Evolutionary conservation across 2,797 vertebrate species (phyloP), one percentile per base, ranked within the genome.

Genomic region (Neosilurus mollespiculum): DNA sequence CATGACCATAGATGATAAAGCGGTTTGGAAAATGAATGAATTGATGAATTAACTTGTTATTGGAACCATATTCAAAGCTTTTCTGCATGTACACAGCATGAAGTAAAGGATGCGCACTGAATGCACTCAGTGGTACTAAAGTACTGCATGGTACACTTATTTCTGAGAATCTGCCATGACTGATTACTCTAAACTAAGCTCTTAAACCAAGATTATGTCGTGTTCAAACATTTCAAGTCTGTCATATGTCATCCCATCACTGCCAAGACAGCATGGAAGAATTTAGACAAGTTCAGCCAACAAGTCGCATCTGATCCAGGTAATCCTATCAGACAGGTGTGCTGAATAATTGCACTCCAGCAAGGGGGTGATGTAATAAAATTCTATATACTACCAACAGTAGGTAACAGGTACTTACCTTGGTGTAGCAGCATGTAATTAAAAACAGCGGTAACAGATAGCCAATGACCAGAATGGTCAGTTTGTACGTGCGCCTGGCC

Each of bases 361-460:
- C 10, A 37, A n/a, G n/a, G 9, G 26, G 18, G 72, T 22, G 22
- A 14, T 58, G 72, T 16, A 58, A 22, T 34, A 61, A 77, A 62
- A 20, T 78, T 61, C 14, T 1, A 22, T 14, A n/a, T 43, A 16
- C 56, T 43, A 43, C 12, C 8, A n/a, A 43, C 34, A 22, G 1
- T 56, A 51, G 10, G 30, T 5, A 30, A 30, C 30, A 43, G 43
- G 43, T 43, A 51, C 94, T 89, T 87, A 97, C 96, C 96, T 93
- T 95, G 84, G 93, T 76, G 72, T 96, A 97, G 90, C 95, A 96
- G 91, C 94, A 96, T 87, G 90, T 95, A 92, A 97, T 97, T 86
- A 97, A 91, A 83, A 94, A 86, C 91, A 97, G 90, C 4, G 95
- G 96, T 86, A 96, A 91, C 85, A 96, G 88, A 90, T 95, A 97